These are phyloP conservation scores for Aphrophora alni DNA, from an alignment of 2,888 invertebrate genomes.

Conservation along the genomic window DNA sequence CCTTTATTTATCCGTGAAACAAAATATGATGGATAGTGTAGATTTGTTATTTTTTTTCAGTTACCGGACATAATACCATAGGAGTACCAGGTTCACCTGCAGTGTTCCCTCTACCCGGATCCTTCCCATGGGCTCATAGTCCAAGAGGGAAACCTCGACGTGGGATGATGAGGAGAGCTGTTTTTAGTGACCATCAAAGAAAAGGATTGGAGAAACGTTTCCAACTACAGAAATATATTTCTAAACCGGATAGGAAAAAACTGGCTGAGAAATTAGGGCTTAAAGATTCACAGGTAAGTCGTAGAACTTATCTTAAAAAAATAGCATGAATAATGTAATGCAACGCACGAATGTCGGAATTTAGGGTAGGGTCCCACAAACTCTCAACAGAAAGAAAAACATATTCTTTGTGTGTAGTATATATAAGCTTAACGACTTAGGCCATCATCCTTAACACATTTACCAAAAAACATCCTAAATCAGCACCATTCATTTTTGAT, in stretches of 20 bases:
- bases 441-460: too few species aligned
- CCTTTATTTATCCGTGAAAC: too few species aligned
- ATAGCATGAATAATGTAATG: too few species aligned
- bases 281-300: constrained; percentile 93
- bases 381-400: too few species aligned
- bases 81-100: constrained; percentile 55
- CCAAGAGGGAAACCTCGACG: constrained; percentile 91
- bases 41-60: constrained; percentile 32
- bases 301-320: too few species aligned
- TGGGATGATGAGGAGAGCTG: constrained; percentile 97
- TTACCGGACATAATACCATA: constrained; percentile 47
- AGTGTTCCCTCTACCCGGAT: constrained; percentile 59
- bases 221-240: constrained; percentile 97
- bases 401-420: too few species aligned
- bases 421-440: too few species aligned
- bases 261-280: constrained; percentile 94
- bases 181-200: constrained; percentile 94
- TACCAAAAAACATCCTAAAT: too few species aligned
- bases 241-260: constrained; percentile 97
- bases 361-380: too few species aligned
- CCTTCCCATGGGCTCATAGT: constrained; percentile 91
- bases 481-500: too few species aligned
- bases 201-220: constrained; percentile 96
- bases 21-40: too few species aligned
- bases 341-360: too few species aligned